Conservation (phyloP, 2,797 vertebrate species). For the Anas flavirostris region DNA sequence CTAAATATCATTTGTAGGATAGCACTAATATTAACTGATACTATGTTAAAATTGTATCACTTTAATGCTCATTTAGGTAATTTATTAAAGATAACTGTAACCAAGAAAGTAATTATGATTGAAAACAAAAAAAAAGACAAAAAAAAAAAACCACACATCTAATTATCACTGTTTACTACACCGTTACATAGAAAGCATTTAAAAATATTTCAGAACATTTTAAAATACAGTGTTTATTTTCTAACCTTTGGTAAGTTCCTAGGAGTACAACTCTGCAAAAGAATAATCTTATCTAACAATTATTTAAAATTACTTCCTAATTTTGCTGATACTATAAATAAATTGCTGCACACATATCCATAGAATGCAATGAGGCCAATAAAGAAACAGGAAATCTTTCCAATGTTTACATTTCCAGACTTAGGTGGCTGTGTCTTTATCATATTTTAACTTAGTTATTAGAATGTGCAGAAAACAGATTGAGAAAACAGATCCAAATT, state of each 20-base stretch:
- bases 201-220: background rate
- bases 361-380: background rate
- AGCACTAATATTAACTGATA: background rate
- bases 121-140: background rate
- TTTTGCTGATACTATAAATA: background rate
- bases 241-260: background rate
- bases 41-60: background rate
- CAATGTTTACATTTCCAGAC: background rate
- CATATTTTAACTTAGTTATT: background rate
- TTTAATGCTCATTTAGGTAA: background rate
- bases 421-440: background rate
- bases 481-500: background rate
- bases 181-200: background rate
- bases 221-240: rapidly evolving
- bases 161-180: background rate
- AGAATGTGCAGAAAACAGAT: background rate
- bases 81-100: background rate
- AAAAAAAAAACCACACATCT: background rate
- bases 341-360: background rate
- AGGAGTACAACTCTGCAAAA: background rate
- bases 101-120: background rate
- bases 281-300: background rate
- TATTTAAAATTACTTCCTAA: background rate
- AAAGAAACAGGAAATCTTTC: background rate
- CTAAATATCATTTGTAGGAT: background rate